Evolutionary conservation across 2,797 vertebrate genomes (phyloP).

Genomic region (Falco naumanni): DNA sequence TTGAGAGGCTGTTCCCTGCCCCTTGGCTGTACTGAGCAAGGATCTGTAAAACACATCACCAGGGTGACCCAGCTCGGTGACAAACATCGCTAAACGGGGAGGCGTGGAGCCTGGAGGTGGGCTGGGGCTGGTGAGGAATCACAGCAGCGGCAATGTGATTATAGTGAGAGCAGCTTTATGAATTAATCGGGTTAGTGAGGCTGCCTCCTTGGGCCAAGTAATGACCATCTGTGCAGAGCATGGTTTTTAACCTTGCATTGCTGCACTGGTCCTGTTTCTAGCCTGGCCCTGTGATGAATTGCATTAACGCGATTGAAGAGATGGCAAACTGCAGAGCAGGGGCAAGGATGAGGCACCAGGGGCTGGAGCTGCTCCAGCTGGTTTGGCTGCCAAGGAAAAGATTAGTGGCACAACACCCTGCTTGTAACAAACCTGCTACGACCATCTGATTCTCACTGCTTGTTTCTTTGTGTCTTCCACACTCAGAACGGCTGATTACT

Average conservation of each 20-base stretch:
- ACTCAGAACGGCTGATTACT: slow-evolving; percentile 61
- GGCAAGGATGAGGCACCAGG: not conserved
- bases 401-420: not conserved
- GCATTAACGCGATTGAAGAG: not conserved
- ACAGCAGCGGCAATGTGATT: not conserved
- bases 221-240: not conserved
- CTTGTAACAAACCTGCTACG: not conserved
- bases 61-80: not conserved
- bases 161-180: not conserved
- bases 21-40: not conserved
- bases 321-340: not conserved
- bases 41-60: not conserved
- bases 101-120: not conserved
- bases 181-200: not conserved
- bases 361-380: not conserved
- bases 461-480: slow-evolving; percentile 69
- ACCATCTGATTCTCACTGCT: slow-evolving; percentile 50
- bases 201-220: not conserved
- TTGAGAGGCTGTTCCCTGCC: not conserved
- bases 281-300: accelerated
- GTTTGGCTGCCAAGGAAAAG: not conserved
- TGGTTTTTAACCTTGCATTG: not conserved
- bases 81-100: accelerated
- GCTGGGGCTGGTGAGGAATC: not conserved
- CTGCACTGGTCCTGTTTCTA: not conserved